Base-by-base conservation (phyloP, 2,797 vertebrate genomes). In the Garrulus glandarius region DNA sequence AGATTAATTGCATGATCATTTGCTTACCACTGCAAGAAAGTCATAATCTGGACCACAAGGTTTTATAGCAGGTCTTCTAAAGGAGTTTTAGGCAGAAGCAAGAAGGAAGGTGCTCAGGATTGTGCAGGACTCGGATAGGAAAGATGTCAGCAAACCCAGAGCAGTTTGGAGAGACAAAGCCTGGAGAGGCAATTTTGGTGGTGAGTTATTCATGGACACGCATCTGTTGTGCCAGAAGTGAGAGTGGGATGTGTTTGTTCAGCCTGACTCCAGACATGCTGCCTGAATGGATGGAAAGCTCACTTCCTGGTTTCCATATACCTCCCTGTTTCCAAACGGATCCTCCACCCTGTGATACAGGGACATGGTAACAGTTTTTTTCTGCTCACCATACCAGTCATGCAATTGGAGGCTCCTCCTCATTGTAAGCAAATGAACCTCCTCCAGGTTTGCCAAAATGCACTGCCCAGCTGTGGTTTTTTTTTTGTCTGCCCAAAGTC, bases 181-280 rank as follows among this genome's bases (percentile, higher is more conserved):
- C 21, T 39, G 60, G 49, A 18, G 56, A 55, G 75, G 29, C 52
- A 59, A 3, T 63, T 94, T 89, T 87, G 61, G 44, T 77, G 61
- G 6, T 5, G 34, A 74, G 20, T 71, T 92, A 72, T 77, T 75
- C 34, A 24, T 85, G 83, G 47, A 41, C 1, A 0, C 10, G 5
- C 30, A 78, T 91, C 56, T 91, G 43, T 83, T 85, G 49, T 92
- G 84, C 36, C 81, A 84, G 68, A 70, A 94, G 34, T 59, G 39
- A 52, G 52, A 77, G 36, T 52, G 49, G 65, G 63, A 39, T 78
- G 32, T 89, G 81, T 95, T 95, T 96, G 57, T 93, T 95, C 90
- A 89, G 86, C 71, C 81, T 92, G 68, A 39, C 29, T 89, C 43
- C 68, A 89, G 81, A 70, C 65, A 7, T 9, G 37, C 75, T 91